Conservation (phyloP, 2,888 invertebrate species). For the Drosophila mimica region DNA sequence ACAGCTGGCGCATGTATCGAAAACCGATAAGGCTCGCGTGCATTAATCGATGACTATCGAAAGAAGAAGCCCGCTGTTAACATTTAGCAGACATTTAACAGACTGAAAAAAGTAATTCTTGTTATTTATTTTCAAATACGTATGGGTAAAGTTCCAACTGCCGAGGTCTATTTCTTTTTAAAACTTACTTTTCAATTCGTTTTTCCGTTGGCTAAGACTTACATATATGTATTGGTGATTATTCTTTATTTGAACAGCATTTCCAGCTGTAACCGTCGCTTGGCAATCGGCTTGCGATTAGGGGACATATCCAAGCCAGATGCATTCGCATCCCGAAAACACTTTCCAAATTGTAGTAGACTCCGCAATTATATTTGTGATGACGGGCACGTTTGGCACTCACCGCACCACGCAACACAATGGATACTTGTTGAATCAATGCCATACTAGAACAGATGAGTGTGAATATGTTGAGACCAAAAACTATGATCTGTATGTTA, state of each 20-base stretch:
- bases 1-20: conserved; percentile 32
- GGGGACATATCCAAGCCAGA: conserved; percentile 91
- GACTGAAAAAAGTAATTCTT: background rate
- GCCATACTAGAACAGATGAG: conserved; percentile 76
- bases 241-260: no score
- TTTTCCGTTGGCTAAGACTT: no score
- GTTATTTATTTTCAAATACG: background rate
- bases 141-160: background rate
- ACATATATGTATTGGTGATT: no score
- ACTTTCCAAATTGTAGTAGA: conserved; percentile 89
- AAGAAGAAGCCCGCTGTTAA: background rate
- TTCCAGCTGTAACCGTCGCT: conserved; percentile 29
- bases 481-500: background rate
- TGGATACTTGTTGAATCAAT: conserved; percentile 89
- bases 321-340: conserved; percentile 93
- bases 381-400: conserved; percentile 85
- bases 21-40: background rate
- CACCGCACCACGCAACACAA: conserved; percentile 90
- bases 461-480: conserved; percentile 32
- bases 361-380: conserved; percentile 88
- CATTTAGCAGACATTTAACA: background rate
- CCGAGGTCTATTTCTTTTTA: background rate
- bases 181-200: background rate
- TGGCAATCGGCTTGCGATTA: conserved; percentile 86
- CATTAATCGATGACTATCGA: background rate